Base-by-base conservation (phyloP, 1,140 invertebrate genomes). In the Drosophila busckii region DNA sequence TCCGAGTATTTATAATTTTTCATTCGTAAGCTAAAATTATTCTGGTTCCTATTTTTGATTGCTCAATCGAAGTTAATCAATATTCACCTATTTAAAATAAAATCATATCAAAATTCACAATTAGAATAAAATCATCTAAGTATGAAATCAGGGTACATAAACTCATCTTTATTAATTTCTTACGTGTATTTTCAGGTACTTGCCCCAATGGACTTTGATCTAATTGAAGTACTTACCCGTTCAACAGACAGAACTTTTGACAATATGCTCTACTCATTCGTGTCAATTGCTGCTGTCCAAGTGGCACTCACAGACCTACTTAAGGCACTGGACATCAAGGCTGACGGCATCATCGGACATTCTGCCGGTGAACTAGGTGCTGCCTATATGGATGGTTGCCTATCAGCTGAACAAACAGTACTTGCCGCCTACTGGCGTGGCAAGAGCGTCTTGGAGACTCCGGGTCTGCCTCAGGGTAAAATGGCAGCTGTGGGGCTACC, bases 331-430 rank as follows among this genome's bases (percentile, higher is more conserved):
- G 93, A 92, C 31, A 90, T 99, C 5, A 88, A 91, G 29, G 95
- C 97, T 2, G 96, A 98, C 88, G 97, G 96, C 34, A 97, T 99
- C 63, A 89, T 99, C 42, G 98, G 98, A 2, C 97, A 99, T 87
- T 99, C 97, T 1, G 97, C 96, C 1, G 96, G 96, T 12, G 96
- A 98, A 89, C 88, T 98, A 46, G 91, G 95, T 5, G 99, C 97
- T 88, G 97, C 96, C 0, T 99, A 99, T 88, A 97, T 97, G 45
- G 98, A 99, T 89, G 97, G 96, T 1, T 94, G 94, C 8, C 92
- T 99, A 34, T 98, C 96, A 8, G 92, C 92, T 2, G 96, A 98
- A 84, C 96, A 99, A 88, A 94, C 96, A 0, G 92, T 99, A 12
- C 87, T 98, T 28, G 93, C 96, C 20, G 97, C 97, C 19, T 99